Evolutionary conservation across 2,113 vertebrate species (phyloP), one percentile per base, ranked within the genome.

Genomic region (Scomber scombrus): DNA sequence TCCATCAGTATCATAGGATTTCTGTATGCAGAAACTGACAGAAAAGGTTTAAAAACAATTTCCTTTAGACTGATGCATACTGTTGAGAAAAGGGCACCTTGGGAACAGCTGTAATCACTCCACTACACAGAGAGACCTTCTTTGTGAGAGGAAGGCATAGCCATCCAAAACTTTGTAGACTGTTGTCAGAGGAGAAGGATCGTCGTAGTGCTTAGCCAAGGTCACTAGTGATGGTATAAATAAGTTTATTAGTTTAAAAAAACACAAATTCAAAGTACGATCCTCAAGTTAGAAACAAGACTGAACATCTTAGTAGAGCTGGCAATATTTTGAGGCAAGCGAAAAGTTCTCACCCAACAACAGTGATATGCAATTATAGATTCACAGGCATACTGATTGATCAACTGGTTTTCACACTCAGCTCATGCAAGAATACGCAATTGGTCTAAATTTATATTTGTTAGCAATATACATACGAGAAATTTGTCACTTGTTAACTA

Each of bases 41-140:
- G 50, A 71, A 76, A 43, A 72, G 18, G 14, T 21, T 57, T 49
- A 18, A 72, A 85, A 82, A 61, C 63, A 54, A 51, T 85, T 81
- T 72, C 14, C 58, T 45, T 57, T 29, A 84, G 54, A 81, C 45
- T 40, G 82, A 71, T 75, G 15, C 57, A 77, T 31, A 62, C 11
- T 57, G 64, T 31, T 76, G 79, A 76, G 55, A 57, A 52, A 72
- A 84, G 78, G 65, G 79, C 77, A 85, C 71, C 71, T 84, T 81
- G 74, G 46, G 31, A 84, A 74, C 4, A n/a, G 23, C 26, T 49
- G 75, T 58, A 75, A 83, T 88, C 71, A 58, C 45, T 77, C 45
- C 51, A 70, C 45, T 11, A 69, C 78, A 65, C 11, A 11, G 14
- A 10, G 23, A 10, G 55, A 45, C 55, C 16, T 14, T 56, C n/a